A percentile compares a stretch with the other conserved stretches of the same genome.
phyloP scores from a whole-genome alignment of 2,113 vertebrate genomes.

The Poeciliopsis turrubarensis region DNA sequence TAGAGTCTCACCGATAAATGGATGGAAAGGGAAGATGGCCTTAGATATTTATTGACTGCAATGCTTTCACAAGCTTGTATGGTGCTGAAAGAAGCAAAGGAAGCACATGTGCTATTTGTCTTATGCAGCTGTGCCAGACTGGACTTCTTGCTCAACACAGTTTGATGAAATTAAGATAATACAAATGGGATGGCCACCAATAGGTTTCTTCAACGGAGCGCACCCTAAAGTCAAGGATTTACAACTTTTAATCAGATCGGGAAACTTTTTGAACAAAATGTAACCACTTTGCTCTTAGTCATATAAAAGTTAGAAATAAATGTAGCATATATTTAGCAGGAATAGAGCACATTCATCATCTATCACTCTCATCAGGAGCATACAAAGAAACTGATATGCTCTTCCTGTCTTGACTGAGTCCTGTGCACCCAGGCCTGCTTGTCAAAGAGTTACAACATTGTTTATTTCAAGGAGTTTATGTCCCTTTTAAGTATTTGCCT shows the following conservation, averaged over 20 bases:
- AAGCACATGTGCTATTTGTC: constrained; percentile 28
- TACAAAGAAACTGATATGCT: not conserved
- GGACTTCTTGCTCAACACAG: constrained; percentile 1
- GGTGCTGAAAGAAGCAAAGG: constrained; percentile 1
- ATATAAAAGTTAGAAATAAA: not conserved
- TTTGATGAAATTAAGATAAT: constrained; percentile 1
- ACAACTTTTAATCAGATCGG: not conserved
- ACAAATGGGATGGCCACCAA: not conserved
- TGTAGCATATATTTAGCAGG: not conserved
- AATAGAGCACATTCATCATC: not conserved
- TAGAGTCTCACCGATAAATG: constrained; percentile 60
- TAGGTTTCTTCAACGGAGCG: not conserved
- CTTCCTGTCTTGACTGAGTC: constrained; percentile 32
- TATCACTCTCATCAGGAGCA: not conserved
- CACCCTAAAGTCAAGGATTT: constrained; percentile 23
- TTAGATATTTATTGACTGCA: constrained; percentile 67
- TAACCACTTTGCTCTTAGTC: not conserved
- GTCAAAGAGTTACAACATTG: constrained; percentile 21
- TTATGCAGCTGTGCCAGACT: constrained; percentile 1
- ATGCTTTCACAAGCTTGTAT: constrained; percentile 13
- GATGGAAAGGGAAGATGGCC: constrained; percentile 53
- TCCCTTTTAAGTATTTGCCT: constrained; percentile 42
- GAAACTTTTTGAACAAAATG: not conserved
- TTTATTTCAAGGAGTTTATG: constrained; percentile 51
- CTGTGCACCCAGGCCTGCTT: not conserved